A percentile compares a stretch with the other conserved stretches of the same genome.
Evolutionary conservation across 2,113 vertebrate species (phyloP).

Genomic region (Nothoprocta perdicaria): DNA sequence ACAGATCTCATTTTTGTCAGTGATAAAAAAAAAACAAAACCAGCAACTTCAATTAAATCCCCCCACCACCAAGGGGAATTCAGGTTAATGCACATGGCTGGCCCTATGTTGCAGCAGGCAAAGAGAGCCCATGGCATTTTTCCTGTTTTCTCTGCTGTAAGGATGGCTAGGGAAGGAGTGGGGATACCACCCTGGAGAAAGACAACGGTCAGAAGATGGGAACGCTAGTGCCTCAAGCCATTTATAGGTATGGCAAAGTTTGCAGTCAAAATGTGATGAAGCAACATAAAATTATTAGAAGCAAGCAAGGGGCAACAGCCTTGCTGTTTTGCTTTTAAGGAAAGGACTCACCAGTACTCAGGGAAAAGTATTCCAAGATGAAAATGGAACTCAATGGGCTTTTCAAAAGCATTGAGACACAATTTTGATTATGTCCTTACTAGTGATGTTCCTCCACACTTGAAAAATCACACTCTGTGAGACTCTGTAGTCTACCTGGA

Average conservation of each 20-base stretch:
- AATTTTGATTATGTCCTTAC: background rate
- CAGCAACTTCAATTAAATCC: background rate
- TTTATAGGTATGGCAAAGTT: background rate
- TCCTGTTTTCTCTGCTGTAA: rapidly evolving
- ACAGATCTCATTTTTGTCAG: background rate
- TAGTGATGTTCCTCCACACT: background rate
- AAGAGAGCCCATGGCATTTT: background rate
- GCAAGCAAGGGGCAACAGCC: background rate
- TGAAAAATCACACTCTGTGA: background rate
- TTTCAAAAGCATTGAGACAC: background rate
- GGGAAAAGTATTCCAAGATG: background rate
- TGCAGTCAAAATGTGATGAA: background rate
- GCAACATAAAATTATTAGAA: background rate
- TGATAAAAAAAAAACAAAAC: background rate
- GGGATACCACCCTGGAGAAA: background rate
- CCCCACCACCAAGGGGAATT: background rate
- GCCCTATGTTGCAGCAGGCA: background rate
- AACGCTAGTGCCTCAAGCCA: background rate
- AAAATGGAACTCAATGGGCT: rapidly evolving
- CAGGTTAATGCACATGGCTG: background rate
- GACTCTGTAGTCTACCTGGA: background rate
- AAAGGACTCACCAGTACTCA: background rate
- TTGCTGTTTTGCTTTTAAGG: background rate
- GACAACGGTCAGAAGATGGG: background rate
- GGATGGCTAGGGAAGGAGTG: background rate